A percentile compares a stretch with the other conserved stretches of the same genome.
These are phyloP conservation scores for Periophthalmus magnuspinnatus DNA, from an alignment of 2,797 vertebrate genomes.

Conservation along the genomic window DNA sequence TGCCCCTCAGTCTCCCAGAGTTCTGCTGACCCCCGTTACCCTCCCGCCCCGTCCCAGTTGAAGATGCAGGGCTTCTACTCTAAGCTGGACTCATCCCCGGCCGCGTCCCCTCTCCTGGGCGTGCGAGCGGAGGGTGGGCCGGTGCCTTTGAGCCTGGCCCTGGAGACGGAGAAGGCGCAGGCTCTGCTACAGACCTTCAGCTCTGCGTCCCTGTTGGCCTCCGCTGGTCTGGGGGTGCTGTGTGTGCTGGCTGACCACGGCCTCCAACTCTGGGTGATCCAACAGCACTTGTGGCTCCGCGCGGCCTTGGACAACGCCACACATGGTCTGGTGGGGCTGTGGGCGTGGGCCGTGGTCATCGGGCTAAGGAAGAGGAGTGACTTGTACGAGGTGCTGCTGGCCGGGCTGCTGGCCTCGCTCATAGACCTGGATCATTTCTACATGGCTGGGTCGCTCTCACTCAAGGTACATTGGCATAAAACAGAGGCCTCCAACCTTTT, in stretches of 20 bases:
- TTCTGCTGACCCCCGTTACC: conserved; percentile 50
- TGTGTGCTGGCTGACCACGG: conserved; percentile 85
- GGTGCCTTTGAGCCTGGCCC: conserved; percentile 80
- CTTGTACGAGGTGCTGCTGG: conserved; percentile 88
- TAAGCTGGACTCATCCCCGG: conserved; percentile 71
- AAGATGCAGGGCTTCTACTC: conserved; percentile 78
- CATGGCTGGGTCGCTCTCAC: conserved; percentile 87
- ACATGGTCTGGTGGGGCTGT: conserved; percentile 88
- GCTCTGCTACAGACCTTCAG: conserved; percentile 91
- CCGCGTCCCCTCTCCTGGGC: conserved; percentile 54
- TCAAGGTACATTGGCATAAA: conserved; percentile 72
- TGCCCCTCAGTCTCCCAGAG: conserved; percentile 38
- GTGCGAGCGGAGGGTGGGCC: conserved; percentile 47
- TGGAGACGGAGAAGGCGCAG: conserved; percentile 89
- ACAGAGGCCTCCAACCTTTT: too few relatives aligned
- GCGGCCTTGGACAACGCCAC: conserved; percentile 87
- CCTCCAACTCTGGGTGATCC: conserved; percentile 82
- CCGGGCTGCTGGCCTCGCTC: conserved; percentile 89
- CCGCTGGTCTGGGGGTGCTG: conserved; percentile 86
- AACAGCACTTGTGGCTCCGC: conserved; percentile 88
- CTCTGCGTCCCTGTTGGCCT: conserved; percentile 86
- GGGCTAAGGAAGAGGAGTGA: conserved; percentile 91
- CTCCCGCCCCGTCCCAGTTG: conserved; percentile 44
- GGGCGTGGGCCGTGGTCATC: conserved; percentile 93
- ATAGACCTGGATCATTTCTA: conserved; percentile 96